These are phyloP conservation scores for Tiliqua scincoides DNA, from an alignment of 2,113 vertebrate species.

Conservation along the genomic window DNA sequence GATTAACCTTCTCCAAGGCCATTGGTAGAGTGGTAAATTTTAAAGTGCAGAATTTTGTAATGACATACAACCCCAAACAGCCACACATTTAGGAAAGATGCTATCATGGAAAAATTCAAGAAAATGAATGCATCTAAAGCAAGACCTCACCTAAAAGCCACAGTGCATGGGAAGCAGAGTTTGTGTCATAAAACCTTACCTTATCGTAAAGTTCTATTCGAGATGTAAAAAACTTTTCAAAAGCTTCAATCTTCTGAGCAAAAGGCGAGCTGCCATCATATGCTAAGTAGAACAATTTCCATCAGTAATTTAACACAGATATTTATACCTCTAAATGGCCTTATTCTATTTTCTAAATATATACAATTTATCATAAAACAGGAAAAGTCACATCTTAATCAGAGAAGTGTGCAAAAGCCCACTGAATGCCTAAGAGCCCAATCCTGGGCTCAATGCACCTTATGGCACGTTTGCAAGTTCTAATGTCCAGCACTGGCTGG, in stretches of 20 bases:
- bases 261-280: constrained; percentile 85
- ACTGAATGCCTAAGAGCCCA: neutral
- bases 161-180: neutral
- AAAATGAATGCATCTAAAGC: too few species aligned
- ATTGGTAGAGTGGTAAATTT: too few species aligned
- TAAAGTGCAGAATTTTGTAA: too few species aligned
- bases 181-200: constrained; percentile 73
- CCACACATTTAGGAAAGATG: neutral
- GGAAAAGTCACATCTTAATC: neutral
- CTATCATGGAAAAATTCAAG: too few species aligned
- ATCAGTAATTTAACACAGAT: constrained; percentile 44
- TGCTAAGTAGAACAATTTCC: constrained; percentile 73
- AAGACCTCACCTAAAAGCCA: neutral
- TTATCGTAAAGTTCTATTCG: constrained; percentile 94
- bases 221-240: constrained; percentile 90
- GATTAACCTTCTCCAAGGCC: too few species aligned
- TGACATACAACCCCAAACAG: neutral
- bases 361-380: neutral
- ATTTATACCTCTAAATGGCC: neutral
- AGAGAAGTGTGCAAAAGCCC: neutral
- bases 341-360: neutral
- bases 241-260: constrained; percentile 90
- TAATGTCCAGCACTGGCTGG: too few species aligned
- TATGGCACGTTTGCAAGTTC: too few species aligned
- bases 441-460: too few species aligned